phyloP scores from a whole-genome alignment of 2,888 invertebrate genomes.

The Octonoba sinensis region DNA sequence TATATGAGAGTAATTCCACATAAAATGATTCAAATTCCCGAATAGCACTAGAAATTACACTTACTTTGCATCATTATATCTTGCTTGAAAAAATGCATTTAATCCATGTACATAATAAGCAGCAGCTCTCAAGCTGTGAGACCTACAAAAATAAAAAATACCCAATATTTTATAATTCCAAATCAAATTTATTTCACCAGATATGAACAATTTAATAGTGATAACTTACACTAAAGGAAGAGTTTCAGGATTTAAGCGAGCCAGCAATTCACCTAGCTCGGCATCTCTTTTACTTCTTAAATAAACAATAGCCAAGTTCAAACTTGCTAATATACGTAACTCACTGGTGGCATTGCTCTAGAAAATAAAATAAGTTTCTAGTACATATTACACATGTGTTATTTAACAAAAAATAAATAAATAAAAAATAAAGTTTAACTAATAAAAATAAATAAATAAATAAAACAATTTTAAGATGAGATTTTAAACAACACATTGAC shows the following conservation, averaged over 20 bases:
- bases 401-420: background rate
- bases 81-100: slow-evolving; percentile 95
- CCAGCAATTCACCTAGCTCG: slow-evolving; percentile 88
- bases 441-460: too few relatives aligned
- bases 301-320: slow-evolving; percentile 97
- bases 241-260: slow-evolving; percentile 92
- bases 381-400: background rate
- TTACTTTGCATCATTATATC: slow-evolving; percentile 98
- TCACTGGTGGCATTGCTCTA: slow-evolving; percentile 90
- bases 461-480: too few relatives aligned
- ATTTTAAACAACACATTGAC: too few relatives aligned
- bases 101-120: slow-evolving; percentile 96
- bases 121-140: slow-evolving; percentile 94
- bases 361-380: slow-evolving; percentile 67
- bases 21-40: too few relatives aligned
- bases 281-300: slow-evolving; percentile 88
- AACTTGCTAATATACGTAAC: slow-evolving; percentile 92
- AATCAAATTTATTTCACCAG: background rate
- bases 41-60: slow-evolving; percentile 69
- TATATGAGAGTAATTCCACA: too few relatives aligned
- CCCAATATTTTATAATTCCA: background rate
- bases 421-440: too few relatives aligned
- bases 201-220: background rate
- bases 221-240: slow-evolving; percentile 76
- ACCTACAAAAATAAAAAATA: slow-evolving; percentile 71